Percentiles rank a stretch among this genome's conserved stretches.
Evolutionary conservation across 2,888 invertebrate species (phyloP).

Genomic region (Catotricha subobsoleta): DNA sequence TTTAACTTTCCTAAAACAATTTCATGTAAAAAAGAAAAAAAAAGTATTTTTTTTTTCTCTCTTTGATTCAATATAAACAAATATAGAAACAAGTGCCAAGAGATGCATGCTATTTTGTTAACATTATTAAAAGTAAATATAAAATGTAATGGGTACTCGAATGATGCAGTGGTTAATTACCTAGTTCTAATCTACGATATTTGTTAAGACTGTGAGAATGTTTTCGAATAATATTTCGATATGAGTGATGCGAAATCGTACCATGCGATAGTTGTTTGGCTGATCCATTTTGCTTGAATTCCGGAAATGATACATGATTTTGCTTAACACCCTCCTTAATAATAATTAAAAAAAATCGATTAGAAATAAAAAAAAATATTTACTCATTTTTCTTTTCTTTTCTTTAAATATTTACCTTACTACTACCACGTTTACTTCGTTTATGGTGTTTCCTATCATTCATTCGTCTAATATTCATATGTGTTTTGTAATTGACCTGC

Average conservation of each 20-base stretch:
- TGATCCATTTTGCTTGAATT: constrained; percentile 76
- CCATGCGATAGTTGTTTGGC: constrained; percentile 78
- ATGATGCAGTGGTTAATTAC: constrained; percentile 29
- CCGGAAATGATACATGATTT: constrained; percentile 77
- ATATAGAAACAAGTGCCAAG: too few relatives aligned
- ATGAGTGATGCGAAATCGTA: constrained; percentile 48
- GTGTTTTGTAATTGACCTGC: constrained; percentile 65
- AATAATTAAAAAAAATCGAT: background rate
- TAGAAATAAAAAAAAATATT: background rate
- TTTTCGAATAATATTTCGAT: constrained; percentile 37
- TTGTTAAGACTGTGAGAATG: constrained; percentile 32
- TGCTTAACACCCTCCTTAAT: constrained; percentile 25
- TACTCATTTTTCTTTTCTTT: background rate
- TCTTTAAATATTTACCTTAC: constrained; percentile 35
- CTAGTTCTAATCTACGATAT: constrained; percentile 34
- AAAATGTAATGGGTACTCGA: too few relatives aligned
- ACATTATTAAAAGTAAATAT: too few relatives aligned
- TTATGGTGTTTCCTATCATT: constrained; percentile 74
- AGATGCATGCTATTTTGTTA: too few relatives aligned
- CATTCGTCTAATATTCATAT: constrained; percentile 73
- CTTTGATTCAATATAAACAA: too few relatives aligned
- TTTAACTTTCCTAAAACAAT: too few relatives aligned
- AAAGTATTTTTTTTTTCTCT: too few relatives aligned
- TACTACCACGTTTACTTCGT: constrained; percentile 59
- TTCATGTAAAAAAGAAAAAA: too few relatives aligned